Evolutionary conservation across 1,140 invertebrate species (phyloP), one percentile per base, ranked within the genome.

Genomic region (Caerostris extrusa): DNA sequence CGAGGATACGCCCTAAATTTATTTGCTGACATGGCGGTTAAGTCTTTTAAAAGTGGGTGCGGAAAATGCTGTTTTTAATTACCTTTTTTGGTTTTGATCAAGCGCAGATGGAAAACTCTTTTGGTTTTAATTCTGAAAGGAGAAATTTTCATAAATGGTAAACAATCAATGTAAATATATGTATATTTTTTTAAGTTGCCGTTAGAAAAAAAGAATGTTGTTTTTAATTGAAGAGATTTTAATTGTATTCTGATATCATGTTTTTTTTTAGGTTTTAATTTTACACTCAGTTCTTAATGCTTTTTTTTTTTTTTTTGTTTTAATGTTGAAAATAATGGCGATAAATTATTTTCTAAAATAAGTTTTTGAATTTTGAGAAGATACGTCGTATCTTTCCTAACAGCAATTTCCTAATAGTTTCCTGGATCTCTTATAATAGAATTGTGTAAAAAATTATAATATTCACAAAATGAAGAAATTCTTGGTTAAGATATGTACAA

Each of bases 1-100:
- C n/a, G 5, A 56, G 82, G 82, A 14, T 7, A 83, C n/a, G 7
- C 53, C 55, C 57, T 57, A 58, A 58, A 83, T 57, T 58, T 83
- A 83, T 83, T 83, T 57, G 82, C 56, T 58, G 53, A 77, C 34
- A 50, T 19, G 3, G 71, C 50, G 34, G 50, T n/a, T 77, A 77
- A 77, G 71, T 77, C 71, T 34, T 77, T 53, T 12, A 67, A 67
- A 77, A 53, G 19, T 14, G 6, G 34, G 50, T 12, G 71, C 34
- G 71, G 71, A 77, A 34, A 77, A 77, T 77, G 34, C 34, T 77
- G 50, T 77, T 77, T 77, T 77, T 77, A 77, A 77, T 77, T 77
- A 50, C 71, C 71, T 77, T 64, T 34, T 64, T 64, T 64, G 61
- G 61, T 64, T 64, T 64, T 77, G 71, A 77, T 77, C 71, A 14